Evolutionary conservation across 2,797 vertebrate species (phyloP), one percentile per base, ranked within the genome.

Genomic region (Selene dorsalis): DNA sequence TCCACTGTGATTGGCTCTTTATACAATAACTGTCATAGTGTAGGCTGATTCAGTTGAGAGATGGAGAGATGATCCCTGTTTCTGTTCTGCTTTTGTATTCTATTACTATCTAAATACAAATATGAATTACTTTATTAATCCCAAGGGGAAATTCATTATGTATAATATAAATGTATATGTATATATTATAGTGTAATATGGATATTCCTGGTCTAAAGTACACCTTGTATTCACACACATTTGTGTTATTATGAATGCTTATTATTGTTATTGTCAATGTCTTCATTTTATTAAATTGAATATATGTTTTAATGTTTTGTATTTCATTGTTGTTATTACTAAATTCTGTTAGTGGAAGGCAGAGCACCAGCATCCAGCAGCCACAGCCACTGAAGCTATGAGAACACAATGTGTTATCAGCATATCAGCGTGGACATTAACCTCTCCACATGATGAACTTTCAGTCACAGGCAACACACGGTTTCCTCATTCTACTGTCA

Each of bases 401-500:
- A 62, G 58, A 67, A 68, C 58, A 59, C 35, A 47, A 3, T 0
- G 6, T 38, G 59, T 59, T 64, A n/a, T n/a, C n/a, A 68, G 70
- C 28, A 10, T 59, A 50, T 30, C 66, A 53, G 50, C 22, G 59
- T 35, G 26, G 24, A 47, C 63, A 22, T 57, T 50, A 55, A 64
- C 38, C 39, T 72, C 28, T 77, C 35, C 55, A 73, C 59, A 26
- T 16, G 9, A 26, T 59, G 6, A 56, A 22, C 60, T 72, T 71
- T 79, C 38, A 84, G 41, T 72, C 64, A 68, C 16, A 76, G 59
- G 69, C 55, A 65, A 71, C 67, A 78, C 45, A 55, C 50, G 57
- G 65, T 77, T 82, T 88, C 85, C 56, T 82, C 75, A 39, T 74
- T 82, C 59, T 56, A 12, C 66, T 62, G 55, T 87, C 45, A 83